Evolutionary conservation across 2,797 vertebrate genomes (phyloP).

Genomic region (Pogonophryne albipinna): DNA sequence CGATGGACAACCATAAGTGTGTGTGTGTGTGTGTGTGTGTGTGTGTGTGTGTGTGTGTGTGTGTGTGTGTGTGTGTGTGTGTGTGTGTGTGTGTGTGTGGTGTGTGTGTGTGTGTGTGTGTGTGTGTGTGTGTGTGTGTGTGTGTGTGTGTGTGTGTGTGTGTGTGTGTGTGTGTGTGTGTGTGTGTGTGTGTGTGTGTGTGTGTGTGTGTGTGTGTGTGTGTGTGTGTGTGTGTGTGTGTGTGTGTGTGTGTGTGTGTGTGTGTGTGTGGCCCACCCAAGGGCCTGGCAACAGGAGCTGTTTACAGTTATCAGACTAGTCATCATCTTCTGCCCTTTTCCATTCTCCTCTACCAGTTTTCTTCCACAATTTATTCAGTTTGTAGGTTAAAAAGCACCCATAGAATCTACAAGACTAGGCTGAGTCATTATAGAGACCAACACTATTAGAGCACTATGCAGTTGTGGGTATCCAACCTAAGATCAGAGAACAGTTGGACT

Average conservation of each 20-base stretch:
- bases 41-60: no score
- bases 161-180: no score
- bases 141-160: no score
- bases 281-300: slow-evolving; percentile 74
- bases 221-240: not conserved
- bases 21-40: no score
- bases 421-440: slow-evolving; percentile 17
- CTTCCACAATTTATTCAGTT: slow-evolving; percentile 27
- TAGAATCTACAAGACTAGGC: slow-evolving; percentile 46
- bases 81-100: no score
- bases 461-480: not conserved
- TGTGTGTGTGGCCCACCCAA: slow-evolving; percentile 82
- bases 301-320: slow-evolving; percentile 78
- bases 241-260: slow-evolving; percentile 49
- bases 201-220: no score
- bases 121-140: no score
- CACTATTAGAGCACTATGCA: not conserved
- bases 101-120: no score
- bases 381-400: slow-evolving; percentile 45
- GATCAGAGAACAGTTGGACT: not conserved
- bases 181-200: no score
- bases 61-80: no score
- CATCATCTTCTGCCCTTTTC: slow-evolving; percentile 61
- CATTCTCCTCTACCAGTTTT: slow-evolving; percentile 24
- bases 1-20: no score